phyloP scores from a whole-genome alignment of 2,113 vertebrate genomes.

The Tonatia bakeri region DNA sequence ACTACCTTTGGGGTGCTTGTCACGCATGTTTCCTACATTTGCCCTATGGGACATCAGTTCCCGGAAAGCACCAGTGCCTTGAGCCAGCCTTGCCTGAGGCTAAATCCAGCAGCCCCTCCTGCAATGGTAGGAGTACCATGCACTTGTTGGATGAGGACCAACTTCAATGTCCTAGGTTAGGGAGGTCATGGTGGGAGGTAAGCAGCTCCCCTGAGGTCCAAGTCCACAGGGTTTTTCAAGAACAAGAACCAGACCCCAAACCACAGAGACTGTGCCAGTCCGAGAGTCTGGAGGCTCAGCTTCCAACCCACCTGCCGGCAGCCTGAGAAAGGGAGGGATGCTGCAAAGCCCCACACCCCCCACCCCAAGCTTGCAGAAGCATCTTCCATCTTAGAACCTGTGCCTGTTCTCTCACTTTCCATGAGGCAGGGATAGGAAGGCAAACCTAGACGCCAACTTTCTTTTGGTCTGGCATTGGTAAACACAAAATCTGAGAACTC shows the following conservation, averaged over 20 bases:
- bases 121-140: neutral
- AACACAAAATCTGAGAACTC: neutral
- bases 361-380: neutral
- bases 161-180: neutral
- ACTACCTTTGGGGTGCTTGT: too few relatives aligned
- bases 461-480: neutral
- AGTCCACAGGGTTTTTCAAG: neutral
- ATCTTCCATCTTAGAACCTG: neutral
- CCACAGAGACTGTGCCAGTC: neutral
- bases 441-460: neutral
- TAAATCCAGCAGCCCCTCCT: neutral
- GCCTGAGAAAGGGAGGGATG: neutral
- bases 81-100: neutral
- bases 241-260: neutral
- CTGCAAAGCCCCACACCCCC: fast-evolving
- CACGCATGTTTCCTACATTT: neutral
- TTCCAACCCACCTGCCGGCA: neutral
- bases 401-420: neutral
- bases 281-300: too few relatives aligned
- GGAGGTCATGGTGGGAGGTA: neutral
- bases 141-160: neutral
- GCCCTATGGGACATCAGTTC: fast-evolving
- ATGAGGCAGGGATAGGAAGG: fast-evolving
- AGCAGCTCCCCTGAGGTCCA: neutral
- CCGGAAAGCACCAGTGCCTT: too few relatives aligned